Percentiles rank a stretch among this genome's conserved stretches.
phyloP scores from a whole-genome alignment of 2,113 vertebrate species.

The Phalacrocorax carbo region DNA sequence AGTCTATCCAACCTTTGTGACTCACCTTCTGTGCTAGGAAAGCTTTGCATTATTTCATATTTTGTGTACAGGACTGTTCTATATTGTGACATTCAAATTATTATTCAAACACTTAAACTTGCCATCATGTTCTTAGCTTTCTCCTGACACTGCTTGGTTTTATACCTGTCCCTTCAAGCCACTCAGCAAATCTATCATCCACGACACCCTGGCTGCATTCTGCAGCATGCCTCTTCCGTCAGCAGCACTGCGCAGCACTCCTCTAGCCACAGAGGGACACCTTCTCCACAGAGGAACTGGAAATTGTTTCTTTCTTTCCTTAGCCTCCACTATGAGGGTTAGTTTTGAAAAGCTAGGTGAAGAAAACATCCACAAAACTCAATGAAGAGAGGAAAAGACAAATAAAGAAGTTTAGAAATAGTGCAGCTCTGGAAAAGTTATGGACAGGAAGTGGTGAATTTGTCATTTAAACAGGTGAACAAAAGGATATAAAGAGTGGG shows the following conservation, averaged over 20 bases:
- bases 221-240: not conserved
- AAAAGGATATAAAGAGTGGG: not conserved
- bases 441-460: not conserved
- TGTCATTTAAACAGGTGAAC: not conserved
- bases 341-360: not conserved
- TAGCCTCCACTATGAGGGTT: not conserved
- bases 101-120: not conserved
- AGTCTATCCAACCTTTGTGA: not conserved
- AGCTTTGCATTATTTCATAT: not conserved
- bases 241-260: not conserved
- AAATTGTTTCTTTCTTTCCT: not conserved
- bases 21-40: not conserved
- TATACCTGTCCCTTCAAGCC: not conserved
- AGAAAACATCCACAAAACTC: not conserved
- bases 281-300: not conserved
- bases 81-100: not conserved
- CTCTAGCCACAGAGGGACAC: not conserved
- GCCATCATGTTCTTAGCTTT: not conserved
- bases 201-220: fast-evolving
- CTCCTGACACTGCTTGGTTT: not conserved
- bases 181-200: not conserved
- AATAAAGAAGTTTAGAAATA: not conserved
- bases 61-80: not conserved
- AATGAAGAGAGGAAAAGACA: not conserved
- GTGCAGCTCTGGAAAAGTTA: not conserved